phyloP scores from a whole-genome alignment of 2,113 vertebrate species.

The Tyrannus savana region DNA sequence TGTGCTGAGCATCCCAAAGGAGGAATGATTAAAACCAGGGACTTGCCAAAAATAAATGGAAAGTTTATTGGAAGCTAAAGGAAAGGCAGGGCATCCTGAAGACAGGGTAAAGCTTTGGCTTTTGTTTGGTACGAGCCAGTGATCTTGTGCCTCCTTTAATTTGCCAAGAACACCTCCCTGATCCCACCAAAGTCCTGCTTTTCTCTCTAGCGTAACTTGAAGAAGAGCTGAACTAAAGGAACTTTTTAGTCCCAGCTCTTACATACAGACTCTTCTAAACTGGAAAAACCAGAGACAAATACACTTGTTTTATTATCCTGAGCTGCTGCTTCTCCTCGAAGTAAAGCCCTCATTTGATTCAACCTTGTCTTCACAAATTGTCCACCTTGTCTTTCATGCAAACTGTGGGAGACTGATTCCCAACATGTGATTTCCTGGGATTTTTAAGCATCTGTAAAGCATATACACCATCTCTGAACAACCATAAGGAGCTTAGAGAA shows the following conservation, averaged over 20 bases:
- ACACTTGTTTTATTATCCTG: background rate
- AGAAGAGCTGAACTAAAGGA: slow-evolving; percentile 4
- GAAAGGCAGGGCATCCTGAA: background rate
- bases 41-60: background rate
- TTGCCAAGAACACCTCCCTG: background rate
- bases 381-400: background rate
- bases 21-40: background rate
- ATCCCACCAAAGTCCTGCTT: background rate
- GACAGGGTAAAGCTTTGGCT: background rate
- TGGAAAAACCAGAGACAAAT: background rate
- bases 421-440: background rate
- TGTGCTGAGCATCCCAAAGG: background rate
- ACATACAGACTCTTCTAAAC: background rate
- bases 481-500: slow-evolving; percentile 6
- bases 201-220: background rate
- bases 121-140: background rate
- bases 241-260: background rate
- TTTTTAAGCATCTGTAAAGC: background rate
- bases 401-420: background rate
- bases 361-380: slow-evolving; percentile 11
- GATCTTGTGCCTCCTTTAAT: background rate
- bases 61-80: no score
- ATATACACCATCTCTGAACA: background rate
- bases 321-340: background rate
- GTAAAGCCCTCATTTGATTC: background rate